A percentile compares a stretch with the other conserved stretches of the same genome.
These are phyloP conservation scores for Leptopilina clavipes DNA, from an alignment of 1,140 invertebrate species.

Conservation along the genomic window DNA sequence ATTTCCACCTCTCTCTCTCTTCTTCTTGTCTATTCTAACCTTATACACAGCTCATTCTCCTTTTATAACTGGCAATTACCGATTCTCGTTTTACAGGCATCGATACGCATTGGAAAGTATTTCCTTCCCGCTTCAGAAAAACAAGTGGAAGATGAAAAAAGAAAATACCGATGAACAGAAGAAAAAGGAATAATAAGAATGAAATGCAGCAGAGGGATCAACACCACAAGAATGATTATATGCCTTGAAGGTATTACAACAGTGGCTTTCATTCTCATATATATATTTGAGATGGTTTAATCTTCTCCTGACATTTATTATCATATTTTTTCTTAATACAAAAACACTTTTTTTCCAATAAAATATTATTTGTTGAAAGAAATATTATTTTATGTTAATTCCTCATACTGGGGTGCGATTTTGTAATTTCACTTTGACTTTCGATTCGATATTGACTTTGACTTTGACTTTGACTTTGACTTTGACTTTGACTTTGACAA, in stretches of 20 bases:
- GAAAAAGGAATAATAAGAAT: background rate
- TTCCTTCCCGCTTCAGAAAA: slow-evolving; percentile 1
- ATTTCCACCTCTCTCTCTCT: background rate
- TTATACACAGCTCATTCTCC: background rate
- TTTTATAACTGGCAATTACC: slow-evolving; percentile 28
- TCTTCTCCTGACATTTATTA: too few species aligned
- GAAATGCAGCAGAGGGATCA: background rate
- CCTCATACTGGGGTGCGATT: too few species aligned
- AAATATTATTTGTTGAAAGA: too few species aligned
- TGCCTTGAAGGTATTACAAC: background rate
- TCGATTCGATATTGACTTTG: too few species aligned
- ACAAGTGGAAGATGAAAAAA: background rate
- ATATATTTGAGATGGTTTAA: too few species aligned
- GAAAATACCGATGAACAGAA: too few species aligned
- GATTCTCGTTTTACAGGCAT: slow-evolving; percentile 19
- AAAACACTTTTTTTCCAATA: too few species aligned
- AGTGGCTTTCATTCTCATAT: slow-evolving; percentile 13
- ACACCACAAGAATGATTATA: slow-evolving; percentile 4
- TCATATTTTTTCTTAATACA: too few species aligned
- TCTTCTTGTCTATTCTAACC: background rate
- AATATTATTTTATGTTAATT: too few species aligned
- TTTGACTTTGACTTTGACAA: too few species aligned
- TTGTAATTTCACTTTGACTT: too few species aligned
- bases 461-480: too few species aligned
- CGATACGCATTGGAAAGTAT: slow-evolving; percentile 25